Conservation (phyloP, 2,888 invertebrate genomes). For the Hybos culiciformis region DNA sequence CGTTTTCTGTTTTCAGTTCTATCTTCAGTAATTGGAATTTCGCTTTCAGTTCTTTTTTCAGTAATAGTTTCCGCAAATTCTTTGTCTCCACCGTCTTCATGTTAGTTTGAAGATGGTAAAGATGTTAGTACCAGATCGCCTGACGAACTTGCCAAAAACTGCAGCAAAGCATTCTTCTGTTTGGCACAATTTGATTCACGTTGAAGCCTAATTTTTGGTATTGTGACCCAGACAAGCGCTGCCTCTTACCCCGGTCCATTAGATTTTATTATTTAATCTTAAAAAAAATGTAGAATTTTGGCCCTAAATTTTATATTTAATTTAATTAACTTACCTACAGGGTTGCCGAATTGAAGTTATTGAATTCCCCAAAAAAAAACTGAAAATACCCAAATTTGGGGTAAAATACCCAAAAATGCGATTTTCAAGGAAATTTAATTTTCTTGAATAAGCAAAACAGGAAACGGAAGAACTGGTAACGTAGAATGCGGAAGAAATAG, state of each 20-base stretch:
- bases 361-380: too few relatives aligned
- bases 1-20: too few relatives aligned
- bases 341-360: not conserved
- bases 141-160: not conserved
- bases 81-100: not conserved
- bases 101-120: not conserved
- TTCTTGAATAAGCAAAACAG: too few relatives aligned
- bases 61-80: not conserved
- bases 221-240: not conserved
- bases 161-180: not conserved
- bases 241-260: not conserved
- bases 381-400: too few relatives aligned
- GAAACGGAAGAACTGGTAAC: too few relatives aligned
- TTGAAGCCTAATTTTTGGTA: not conserved
- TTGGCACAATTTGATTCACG: not conserved
- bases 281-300: not conserved
- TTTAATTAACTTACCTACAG: not conserved
- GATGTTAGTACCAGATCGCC: not conserved
- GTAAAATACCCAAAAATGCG: too few relatives aligned
- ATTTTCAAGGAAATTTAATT: too few relatives aligned
- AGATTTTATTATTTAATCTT: not conserved
- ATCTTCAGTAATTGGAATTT: too few relatives aligned
- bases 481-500: too few relatives aligned
- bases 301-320: not conserved
- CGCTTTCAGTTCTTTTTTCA: too few relatives aligned